These are phyloP conservation scores for Centropus unirufus DNA, from an alignment of 2,113 vertebrate species.

Conservation along the genomic window DNA sequence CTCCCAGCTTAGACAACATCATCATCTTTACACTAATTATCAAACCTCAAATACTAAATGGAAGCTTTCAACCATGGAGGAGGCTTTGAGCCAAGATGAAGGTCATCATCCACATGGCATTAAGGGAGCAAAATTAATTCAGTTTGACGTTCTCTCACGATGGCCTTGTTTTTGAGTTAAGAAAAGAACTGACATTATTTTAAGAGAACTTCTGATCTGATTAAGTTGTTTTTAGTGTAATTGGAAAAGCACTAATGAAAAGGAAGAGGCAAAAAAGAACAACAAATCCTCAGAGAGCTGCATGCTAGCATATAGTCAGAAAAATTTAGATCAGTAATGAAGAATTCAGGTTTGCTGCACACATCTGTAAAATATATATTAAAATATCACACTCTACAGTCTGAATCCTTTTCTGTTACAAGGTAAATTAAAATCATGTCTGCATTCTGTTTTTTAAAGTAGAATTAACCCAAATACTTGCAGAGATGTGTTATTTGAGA, in stretches of 20 bases:
- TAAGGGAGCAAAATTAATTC: background rate
- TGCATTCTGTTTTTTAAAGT: background rate
- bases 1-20: background rate
- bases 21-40: background rate
- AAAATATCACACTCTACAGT: background rate
- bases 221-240: background rate
- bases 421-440: background rate
- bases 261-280: slow-evolving; percentile 17
- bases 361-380: background rate
- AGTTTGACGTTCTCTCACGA: background rate
- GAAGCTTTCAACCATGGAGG: background rate
- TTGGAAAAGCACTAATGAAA: background rate
- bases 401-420: background rate
- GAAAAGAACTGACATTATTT: background rate
- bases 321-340: slow-evolving; percentile 51
- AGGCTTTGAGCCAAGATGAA: background rate
- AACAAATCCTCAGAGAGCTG: slow-evolving; percentile 17
- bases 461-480: background rate
- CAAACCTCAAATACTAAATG: background rate
- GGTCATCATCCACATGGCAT: background rate
- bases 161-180: background rate
- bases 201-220: background rate
- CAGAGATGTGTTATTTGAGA: background rate
- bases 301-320: background rate
- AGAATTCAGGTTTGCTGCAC: slow-evolving; percentile 4